phyloP scores from a whole-genome alignment of 1,140 invertebrate genomes.

The Pseudomyrmex dendroicus region DNA sequence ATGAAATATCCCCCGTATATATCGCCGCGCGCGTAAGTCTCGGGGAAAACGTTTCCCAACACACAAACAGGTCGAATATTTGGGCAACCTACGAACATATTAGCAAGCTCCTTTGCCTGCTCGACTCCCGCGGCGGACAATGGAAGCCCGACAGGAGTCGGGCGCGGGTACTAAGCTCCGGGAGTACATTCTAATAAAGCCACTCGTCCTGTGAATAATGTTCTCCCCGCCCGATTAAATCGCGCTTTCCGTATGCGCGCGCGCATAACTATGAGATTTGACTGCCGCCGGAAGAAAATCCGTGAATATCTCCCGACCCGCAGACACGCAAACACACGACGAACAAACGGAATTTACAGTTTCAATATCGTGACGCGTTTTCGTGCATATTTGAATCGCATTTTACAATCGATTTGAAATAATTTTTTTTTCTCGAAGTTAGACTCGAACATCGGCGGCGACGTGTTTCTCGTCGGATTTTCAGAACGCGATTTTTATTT shows the following conservation, averaged over 20 bases:
- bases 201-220: constrained; percentile 73
- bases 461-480: constrained; percentile 4
- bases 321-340: constrained; percentile 53
- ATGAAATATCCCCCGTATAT: constrained; percentile 35
- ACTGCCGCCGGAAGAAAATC: background rate
- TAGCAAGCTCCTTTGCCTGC: constrained; percentile 61
- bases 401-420: background rate
- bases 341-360: constrained; percentile 52
- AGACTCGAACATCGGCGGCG: background rate
- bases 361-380: constrained; percentile 34
- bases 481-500: constrained; percentile 6
- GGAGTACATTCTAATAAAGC: constrained; percentile 69
- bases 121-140: constrained; percentile 40
- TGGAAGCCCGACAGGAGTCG: constrained; percentile 25
- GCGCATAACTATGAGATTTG: constrained; percentile 54
- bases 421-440: too few species aligned
- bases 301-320: constrained; percentile 16
- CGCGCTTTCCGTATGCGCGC: constrained; percentile 52
- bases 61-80: constrained; percentile 56
- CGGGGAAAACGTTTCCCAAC: constrained; percentile 15
- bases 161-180: constrained; percentile 46
- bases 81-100: constrained; percentile 57
- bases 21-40: background rate
- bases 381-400: background rate
- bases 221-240: constrained; percentile 53